Evolutionary conservation across 2,888 invertebrate species (phyloP), one percentile per base, ranked within the genome.

Genomic region (Stenoptilia bipunctidactyla): DNA sequence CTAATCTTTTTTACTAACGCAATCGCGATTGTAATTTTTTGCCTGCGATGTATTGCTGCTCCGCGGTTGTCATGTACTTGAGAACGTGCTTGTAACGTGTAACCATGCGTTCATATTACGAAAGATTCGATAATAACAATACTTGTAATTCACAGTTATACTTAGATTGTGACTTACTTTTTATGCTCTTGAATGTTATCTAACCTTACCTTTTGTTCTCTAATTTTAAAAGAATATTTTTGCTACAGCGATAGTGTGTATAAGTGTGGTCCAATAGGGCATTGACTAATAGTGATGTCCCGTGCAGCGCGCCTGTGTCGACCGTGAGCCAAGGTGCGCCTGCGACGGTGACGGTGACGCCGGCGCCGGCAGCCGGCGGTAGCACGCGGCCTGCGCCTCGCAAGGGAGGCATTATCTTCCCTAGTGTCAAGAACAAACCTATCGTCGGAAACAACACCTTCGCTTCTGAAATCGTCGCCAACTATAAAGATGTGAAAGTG

Each of bases 361-460:
- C 35, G 71, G 86, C 33, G 86, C 87, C 38, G 68, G 39, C 42
- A 15, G 58, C 54, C 41, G 48, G 51, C 47, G 67, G 77, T n/a
- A 73, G 74, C 37, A 72, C 86, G 33, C 87, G 87, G 39, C 68
- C 74, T 42, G 49, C 66, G 49, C 69, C 62, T 43, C 87, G 92
- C 48, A 93, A 93, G 72, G 91, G 93, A 30, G 92, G 93, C 43
- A 89, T 95, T 55, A 94, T 95, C 67, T 95, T 95, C 76, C 95
- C 95, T 8, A 94, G 94, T 65, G 92, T 94, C 39, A 94, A 94
- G 76, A 94, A 94, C 71, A 95, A 95, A 56, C 94, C 95, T 14
- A 89, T 92, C 49, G 89, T 92, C 45, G 90, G 91, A 41, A 94
- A 94, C 79, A 91, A 91, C 49, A 92, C 92, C 37, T 93, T 93